Conservation (phyloP, 1,140 invertebrate genomes). For the Drosophila rufa region DNA sequence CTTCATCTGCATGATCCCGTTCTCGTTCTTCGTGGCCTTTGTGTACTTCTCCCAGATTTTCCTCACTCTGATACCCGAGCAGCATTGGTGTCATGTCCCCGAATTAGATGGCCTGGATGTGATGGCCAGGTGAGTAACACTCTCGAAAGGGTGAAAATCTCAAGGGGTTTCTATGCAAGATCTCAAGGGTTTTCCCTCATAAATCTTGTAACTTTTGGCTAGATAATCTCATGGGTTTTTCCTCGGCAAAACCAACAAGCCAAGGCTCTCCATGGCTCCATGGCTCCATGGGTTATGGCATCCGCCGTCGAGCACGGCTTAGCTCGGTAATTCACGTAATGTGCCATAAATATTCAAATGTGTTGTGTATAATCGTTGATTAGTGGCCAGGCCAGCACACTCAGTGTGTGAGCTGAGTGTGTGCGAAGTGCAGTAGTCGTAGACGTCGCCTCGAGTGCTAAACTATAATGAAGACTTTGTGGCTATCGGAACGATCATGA, state of each 20-base stretch:
- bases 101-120: constrained; percentile 88
- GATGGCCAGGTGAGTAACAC: constrained; percentile 88
- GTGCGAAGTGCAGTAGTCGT: constrained; percentile 24
- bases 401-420: not conserved
- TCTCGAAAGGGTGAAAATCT: constrained; percentile 8
- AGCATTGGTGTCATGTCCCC: constrained; percentile 91
- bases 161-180: constrained; percentile 16
- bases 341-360: constrained; percentile 54
- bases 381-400: constrained; percentile 17
- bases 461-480: constrained; percentile 44
- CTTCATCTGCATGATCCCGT: constrained; percentile 94
- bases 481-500: constrained; percentile 36
- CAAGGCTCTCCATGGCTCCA: constrained; percentile 20
- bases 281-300: constrained; percentile 22
- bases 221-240: constrained; percentile 16
- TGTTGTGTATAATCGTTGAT: constrained; percentile 33
- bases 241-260: constrained; percentile 7
- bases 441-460: constrained; percentile 34
- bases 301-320: constrained; percentile 17
- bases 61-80: constrained; percentile 91
- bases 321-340: constrained; percentile 41
- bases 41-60: constrained; percentile 95
- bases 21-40: constrained; percentile 93
- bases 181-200: constrained; percentile 41
- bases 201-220: constrained; percentile 4